Evolutionary conservation across 2,113 vertebrate species (phyloP).

Genomic region (Phalacrocorax aristotelis): DNA sequence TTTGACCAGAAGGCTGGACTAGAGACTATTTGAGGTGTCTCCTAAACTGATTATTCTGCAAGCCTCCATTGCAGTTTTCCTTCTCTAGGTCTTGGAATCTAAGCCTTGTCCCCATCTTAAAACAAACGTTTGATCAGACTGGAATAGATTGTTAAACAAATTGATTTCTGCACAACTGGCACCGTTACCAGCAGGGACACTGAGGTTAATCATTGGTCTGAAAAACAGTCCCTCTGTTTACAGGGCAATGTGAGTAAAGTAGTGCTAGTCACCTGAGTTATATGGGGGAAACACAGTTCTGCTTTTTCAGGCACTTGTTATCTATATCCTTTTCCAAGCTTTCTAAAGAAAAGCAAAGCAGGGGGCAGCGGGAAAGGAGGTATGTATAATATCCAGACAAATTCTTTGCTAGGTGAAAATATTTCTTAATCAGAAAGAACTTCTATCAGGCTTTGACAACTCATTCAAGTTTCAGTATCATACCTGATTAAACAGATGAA

Average conservation of each 20-base stretch:
- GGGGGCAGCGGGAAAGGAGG: neutral
- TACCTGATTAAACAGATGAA: neutral
- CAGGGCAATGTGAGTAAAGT: neutral
- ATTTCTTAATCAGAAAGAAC: neutral
- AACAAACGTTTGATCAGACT: neutral
- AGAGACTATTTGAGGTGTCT: neutral
- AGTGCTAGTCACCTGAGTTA: neutral
- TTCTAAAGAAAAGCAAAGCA: neutral
- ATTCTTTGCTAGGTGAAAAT: neutral
- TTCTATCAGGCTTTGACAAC: neutral
- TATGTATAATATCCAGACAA: neutral
- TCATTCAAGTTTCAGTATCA: neutral
- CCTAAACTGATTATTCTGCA: neutral
- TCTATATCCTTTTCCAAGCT: neutral
- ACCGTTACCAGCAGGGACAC: neutral
- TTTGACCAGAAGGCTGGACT: neutral
- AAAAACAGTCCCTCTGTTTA: neutral
- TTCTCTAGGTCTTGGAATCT: neutral
- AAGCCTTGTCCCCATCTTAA: neutral
- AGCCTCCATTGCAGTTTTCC: neutral
- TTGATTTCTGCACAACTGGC: neutral
- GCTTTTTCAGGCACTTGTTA: neutral
- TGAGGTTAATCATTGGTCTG: neutral
- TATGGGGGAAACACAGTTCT: neutral
- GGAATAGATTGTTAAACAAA: neutral